A percentile compares a stretch with the other conserved stretches of the same genome.
Evolutionary conservation across 1,140 invertebrate genomes (phyloP).

Genomic region (Pseudachorutes palmiensis): DNA sequence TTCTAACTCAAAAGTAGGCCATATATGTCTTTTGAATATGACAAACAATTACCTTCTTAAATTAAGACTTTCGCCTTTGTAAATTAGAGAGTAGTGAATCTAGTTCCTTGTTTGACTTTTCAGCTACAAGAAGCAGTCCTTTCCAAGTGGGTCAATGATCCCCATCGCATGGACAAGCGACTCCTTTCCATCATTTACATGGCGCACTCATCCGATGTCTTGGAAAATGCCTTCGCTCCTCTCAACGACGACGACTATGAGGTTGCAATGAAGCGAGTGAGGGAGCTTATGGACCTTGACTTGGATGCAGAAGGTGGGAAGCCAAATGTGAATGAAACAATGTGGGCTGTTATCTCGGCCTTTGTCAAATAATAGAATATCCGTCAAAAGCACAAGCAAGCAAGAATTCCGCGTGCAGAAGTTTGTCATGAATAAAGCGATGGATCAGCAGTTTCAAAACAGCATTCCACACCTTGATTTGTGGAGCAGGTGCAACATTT

Average conservation of each 20-base stretch:
- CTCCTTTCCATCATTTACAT: conserved; percentile 86
- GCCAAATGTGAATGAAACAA: conserved; percentile 56
- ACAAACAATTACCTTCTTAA: too few species aligned
- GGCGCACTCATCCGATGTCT: conserved; percentile 90
- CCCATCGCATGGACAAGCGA: conserved; percentile 92
- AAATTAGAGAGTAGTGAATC: not conserved
- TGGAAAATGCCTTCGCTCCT: conserved; percentile 99
- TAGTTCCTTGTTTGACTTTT: conserved; percentile 33
- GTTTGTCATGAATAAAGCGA: too few species aligned
- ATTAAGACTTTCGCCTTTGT: too few species aligned
- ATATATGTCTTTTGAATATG: too few species aligned
- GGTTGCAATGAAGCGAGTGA: conserved; percentile 90
- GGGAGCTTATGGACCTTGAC: conserved; percentile 90
- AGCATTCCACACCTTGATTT: too few species aligned
- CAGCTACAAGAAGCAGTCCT: conserved; percentile 89
- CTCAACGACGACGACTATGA: conserved; percentile 98
- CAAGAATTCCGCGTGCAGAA: too few species aligned
- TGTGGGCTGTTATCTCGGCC: conserved; percentile 97
- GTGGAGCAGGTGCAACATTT: too few species aligned
- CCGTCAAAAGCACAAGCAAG: too few species aligned
- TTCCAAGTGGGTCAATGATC: conserved; percentile 93
- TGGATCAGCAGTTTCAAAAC: too few species aligned
- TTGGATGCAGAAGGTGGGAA: conserved; percentile 66
- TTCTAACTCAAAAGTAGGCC: not conserved
- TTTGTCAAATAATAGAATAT: conserved; percentile 85